A percentile compares a stretch with the other conserved stretches of the same genome.
Conservation (phyloP, 1,140 invertebrate genomes). For the Triops cancriformis region DNA sequence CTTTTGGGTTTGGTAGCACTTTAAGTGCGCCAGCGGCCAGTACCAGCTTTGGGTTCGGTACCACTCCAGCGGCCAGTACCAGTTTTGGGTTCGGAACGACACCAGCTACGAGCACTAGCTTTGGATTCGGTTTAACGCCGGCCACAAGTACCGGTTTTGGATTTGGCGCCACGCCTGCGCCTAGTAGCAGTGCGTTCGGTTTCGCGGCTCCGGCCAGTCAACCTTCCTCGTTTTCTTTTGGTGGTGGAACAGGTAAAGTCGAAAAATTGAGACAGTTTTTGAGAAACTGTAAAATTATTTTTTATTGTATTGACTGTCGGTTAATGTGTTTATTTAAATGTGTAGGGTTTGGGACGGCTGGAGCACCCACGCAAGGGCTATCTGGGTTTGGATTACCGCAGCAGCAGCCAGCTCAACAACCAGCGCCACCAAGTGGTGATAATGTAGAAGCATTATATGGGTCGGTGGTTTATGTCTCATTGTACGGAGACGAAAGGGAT, state of each 20-base stretch:
- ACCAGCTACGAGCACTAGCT: neutral
- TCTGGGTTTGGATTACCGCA: constrained; percentile 28
- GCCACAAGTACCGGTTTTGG: constrained; percentile 45
- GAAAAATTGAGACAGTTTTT: constrained; percentile 34
- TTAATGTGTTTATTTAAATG: neutral
- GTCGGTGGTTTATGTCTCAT: constrained; percentile 70
- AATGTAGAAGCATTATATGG: constrained; percentile 58
- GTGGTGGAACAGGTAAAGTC: neutral
- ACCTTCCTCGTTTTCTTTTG: neutral
- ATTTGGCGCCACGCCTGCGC: constrained; percentile 35
- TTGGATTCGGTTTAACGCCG: constrained; percentile 25
- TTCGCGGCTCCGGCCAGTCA: constrained; percentile 5
- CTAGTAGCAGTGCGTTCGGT: constrained; percentile 43
- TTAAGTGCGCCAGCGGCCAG: constrained; percentile 33
- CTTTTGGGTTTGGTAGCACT: constrained; percentile 30
- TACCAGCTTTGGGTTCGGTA: constrained; percentile 39
- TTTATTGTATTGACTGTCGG: constrained; percentile 29
- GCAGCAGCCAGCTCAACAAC: constrained; percentile 39
- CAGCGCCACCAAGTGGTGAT: constrained; percentile 44
- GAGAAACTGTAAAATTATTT: constrained; percentile 26
- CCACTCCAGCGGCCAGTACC: constrained; percentile 35
- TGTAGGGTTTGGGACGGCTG: constrained; percentile 22
- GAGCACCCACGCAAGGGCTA: constrained; percentile 11
- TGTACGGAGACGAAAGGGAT: constrained; percentile 88
- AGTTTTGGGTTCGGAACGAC: constrained; percentile 40